Evolutionary conservation across 2,888 invertebrate genomes (phyloP).

Genomic region (Carterocephalus palaemon): DNA sequence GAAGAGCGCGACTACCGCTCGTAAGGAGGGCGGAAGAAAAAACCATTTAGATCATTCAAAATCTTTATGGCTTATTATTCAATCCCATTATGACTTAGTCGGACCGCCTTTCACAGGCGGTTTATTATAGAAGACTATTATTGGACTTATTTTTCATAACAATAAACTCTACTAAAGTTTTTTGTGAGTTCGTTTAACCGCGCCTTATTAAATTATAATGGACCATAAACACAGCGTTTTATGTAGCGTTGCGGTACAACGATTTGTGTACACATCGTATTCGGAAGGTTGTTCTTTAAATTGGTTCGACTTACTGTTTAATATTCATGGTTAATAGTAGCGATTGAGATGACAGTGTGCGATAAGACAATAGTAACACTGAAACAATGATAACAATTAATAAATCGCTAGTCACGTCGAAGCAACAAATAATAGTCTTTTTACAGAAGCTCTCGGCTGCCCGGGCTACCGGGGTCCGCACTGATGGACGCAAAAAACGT

Average conservation of each 20-base stretch:
- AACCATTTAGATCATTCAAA: conserved; percentile 70
- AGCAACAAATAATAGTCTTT: conserved; percentile 47
- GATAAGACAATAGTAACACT: conserved; percentile 33
- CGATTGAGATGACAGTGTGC: conserved; percentile 2
- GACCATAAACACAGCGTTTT: conserved; percentile 47
- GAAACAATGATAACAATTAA: conserved; percentile 42
- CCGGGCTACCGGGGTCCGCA: conserved; percentile 54
- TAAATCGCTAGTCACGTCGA: conserved; percentile 49
- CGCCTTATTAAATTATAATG: conserved; percentile 63
- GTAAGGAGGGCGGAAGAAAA: conserved; percentile 61
- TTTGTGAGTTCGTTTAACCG: conserved; percentile 57
- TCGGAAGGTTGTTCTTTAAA: conserved; percentile 8
- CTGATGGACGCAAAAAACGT: conserved; percentile 55
- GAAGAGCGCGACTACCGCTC: conserved; percentile 52
- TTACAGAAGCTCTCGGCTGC: conserved; percentile 40
- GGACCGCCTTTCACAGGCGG: conserved; percentile 64
- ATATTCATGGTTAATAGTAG: conserved; percentile 5
- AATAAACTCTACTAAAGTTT: conserved; percentile 62
- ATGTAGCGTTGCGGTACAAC: conserved; percentile 36
- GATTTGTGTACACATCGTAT: conserved; percentile 23
- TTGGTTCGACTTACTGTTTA: conserved; percentile 6
- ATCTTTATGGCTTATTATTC: conserved; percentile 74
- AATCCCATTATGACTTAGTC: conserved; percentile 70
- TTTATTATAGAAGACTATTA: conserved; percentile 70
- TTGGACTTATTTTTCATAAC: conserved; percentile 67